Evolutionary conservation across 2,888 invertebrate genomes (phyloP).

Genomic region (Muscina levida): DNA sequence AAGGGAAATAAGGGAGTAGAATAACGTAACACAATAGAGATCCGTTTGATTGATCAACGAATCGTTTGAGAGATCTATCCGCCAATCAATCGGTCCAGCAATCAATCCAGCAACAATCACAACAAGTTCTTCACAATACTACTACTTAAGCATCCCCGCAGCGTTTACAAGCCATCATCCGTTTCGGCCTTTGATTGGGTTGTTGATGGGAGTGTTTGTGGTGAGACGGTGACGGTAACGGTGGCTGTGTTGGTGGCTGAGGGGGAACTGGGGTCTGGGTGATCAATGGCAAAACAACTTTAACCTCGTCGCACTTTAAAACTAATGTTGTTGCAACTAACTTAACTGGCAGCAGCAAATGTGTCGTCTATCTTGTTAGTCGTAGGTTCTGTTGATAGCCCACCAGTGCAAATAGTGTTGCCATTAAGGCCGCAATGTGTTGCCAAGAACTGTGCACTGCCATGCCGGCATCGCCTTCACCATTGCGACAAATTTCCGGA

Average conservation of each 20-base stretch:
- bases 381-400: conserved; percentile 58
- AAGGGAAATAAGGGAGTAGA: not conserved
- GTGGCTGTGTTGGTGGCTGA: not conserved
- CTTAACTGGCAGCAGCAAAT: conserved; percentile 26
- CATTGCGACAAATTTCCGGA: conserved; percentile 74
- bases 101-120: conserved; percentile 18
- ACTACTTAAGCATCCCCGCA: not conserved
- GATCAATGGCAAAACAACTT: not conserved
- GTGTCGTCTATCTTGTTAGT: conserved; percentile 72
- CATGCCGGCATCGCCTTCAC: conserved; percentile 68
- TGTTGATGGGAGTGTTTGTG: not conserved
- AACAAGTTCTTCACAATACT: conserved; percentile 3
- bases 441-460: conserved; percentile 60
- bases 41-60: not conserved
- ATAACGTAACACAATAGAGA: not conserved
- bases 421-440: conserved; percentile 64
- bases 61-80: conserved; percentile 10
- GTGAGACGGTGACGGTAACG: not conserved
- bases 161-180: conserved; percentile 1
- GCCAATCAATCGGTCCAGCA: conserved; percentile 9
- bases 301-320: not conserved
- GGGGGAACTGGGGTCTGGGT: not conserved
- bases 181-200: too few relatives aligned
- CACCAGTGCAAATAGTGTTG: conserved; percentile 50
- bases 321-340: conserved; percentile 36